Evolutionary conservation across 1,140 invertebrate genomes (phyloP).

Genomic region (Magallana ariakensis): DNA sequence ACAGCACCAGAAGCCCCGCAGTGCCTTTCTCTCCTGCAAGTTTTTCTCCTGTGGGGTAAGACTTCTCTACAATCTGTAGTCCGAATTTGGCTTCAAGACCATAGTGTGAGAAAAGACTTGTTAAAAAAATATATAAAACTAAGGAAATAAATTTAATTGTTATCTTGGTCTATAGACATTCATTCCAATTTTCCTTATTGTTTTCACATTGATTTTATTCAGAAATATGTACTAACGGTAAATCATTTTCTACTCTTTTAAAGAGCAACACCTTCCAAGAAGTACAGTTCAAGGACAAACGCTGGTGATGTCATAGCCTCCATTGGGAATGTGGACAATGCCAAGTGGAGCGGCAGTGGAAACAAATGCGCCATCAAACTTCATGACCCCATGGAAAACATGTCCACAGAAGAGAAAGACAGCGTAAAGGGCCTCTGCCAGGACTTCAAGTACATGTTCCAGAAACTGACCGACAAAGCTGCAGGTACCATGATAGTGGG

Average conservation of each 20-base stretch:
- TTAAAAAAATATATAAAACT: too few relatives aligned
- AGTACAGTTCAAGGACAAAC: constrained; percentile 82
- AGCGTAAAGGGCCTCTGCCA: not conserved
- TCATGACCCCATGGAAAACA: constrained; percentile 48
- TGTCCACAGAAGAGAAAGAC: constrained; percentile 39
- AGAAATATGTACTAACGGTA: too few relatives aligned
- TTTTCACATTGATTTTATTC: too few relatives aligned
- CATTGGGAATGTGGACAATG: constrained; percentile 73
- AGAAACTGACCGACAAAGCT: constrained; percentile 81
- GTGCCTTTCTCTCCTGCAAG: constrained; percentile 73
- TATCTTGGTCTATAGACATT: too few relatives aligned
- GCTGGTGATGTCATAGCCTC: constrained; percentile 81
- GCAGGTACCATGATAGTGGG: constrained; percentile 55
- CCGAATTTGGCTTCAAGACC: too few relatives aligned
- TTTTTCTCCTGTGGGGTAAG: constrained; percentile 71
- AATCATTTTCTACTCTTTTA: constrained; percentile 31
- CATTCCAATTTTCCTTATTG: too few relatives aligned
- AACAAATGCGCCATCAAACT: constrained; percentile 54
- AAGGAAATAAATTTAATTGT: too few relatives aligned
- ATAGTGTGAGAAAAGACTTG: too few relatives aligned
- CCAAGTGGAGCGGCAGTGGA: constrained; percentile 65
- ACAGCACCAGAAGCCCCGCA: constrained; percentile 63
- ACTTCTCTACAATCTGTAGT: too few relatives aligned
- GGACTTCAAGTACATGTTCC: constrained; percentile 82
- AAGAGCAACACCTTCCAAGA: constrained; percentile 80